Evolutionary conservation across 2,113 vertebrate genomes (phyloP), one percentile per base, ranked within the genome.

Genomic region (Callithrix jacchus): DNA sequence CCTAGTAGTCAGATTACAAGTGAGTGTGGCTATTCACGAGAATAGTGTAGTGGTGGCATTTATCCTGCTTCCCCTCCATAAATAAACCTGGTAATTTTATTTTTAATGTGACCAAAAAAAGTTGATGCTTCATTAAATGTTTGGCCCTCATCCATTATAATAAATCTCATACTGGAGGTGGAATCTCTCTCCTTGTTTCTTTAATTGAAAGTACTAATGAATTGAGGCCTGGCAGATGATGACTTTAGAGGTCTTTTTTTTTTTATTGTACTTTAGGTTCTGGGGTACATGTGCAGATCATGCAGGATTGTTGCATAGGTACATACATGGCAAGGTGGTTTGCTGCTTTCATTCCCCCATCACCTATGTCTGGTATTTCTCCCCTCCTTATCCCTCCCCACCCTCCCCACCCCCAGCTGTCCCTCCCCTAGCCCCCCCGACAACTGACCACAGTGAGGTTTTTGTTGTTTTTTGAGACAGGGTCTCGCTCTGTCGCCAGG

Each of bases 141-240:
- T 40, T 80, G 27, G 68, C 76, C 74, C 66, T 94, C 66, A 40
- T 56, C 30, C 47, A 87, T 61, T 80, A 91, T 58, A 61, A 40
- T 94, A 90, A 90, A 70, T 93, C 32, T 89, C 86, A 66, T 30
- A 92, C 5, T 58, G 14, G 25, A 82, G 6, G 80, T 56, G 9
- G 0, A 56, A 30, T 89, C 35, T 95, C 49, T 92, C 37, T 81
- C 74, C 49, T 86, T 80, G 17, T 93, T 88, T 95, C 74, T 87
- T 49, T 87, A 92, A 87, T 68, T 74, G 12, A 77, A 96, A 96
- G 58, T 94, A 42, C 45, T 96, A 82, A 95, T 82, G 58, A 90
- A 87, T 82, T 66, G 71, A 95, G 14, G n/a, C 64, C 73, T 83
- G 40, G 66, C 70, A n/a, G 71, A 77, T 93, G 82, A 90, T 91